Percentiles rank a stretch among this genome's conserved stretches.
These are phyloP conservation scores for Acanthurus tractus DNA, from an alignment of 2,797 vertebrate genomes.

Conservation along the genomic window DNA sequence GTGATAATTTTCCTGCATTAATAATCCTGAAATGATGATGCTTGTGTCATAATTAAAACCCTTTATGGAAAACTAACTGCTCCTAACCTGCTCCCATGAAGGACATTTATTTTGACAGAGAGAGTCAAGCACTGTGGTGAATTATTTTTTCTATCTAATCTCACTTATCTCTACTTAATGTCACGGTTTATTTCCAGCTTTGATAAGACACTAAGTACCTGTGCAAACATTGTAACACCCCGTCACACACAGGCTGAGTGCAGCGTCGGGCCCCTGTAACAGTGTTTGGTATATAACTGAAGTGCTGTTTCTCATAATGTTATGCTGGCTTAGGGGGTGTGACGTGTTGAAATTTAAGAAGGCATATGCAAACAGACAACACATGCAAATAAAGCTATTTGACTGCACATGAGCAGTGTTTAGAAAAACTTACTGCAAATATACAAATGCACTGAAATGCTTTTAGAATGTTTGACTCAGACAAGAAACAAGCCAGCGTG, in stretches of 20 bases:
- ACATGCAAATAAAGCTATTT: too few relatives aligned
- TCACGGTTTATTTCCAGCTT: background rate
- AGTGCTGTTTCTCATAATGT: background rate
- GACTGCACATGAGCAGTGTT: too few relatives aligned
- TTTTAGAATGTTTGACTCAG: background rate
- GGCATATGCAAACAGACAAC: background rate
- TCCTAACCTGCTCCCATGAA: background rate
- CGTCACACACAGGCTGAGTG: too few relatives aligned
- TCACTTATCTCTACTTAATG: background rate
- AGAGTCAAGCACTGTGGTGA: background rate
- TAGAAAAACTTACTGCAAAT: too few relatives aligned
- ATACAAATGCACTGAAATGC: too few relatives aligned
- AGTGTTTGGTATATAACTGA: background rate
- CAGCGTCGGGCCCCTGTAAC: too few relatives aligned
- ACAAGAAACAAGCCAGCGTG: conserved; percentile 43
- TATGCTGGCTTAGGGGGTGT: too few relatives aligned
- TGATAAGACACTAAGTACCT: background rate
- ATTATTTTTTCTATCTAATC: conserved; percentile 1
- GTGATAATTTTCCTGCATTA: background rate
- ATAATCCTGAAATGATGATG: background rate
- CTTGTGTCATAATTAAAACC: background rate
- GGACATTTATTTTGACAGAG: background rate
- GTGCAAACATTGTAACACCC: background rate
- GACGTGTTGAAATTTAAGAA: background rate
- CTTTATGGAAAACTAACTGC: background rate